These are phyloP conservation scores for Melanargia galathea DNA, from an alignment of 2,888 invertebrate genomes.

Conservation along the genomic window DNA sequence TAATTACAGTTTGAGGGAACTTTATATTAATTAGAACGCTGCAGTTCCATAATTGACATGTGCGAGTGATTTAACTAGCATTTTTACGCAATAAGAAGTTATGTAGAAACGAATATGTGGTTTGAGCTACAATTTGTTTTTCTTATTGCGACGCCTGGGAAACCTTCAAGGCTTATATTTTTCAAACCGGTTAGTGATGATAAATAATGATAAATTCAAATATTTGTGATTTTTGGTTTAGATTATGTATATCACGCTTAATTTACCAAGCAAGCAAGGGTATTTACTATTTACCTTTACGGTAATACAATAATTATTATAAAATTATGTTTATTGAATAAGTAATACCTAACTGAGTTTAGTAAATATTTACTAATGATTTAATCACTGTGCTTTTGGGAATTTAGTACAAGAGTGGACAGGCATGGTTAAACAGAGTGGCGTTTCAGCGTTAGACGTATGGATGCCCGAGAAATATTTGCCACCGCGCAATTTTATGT, in stretches of 20 bases:
- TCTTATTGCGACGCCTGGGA: slow-evolving; percentile 17
- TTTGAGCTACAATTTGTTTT: slow-evolving; percentile 23
- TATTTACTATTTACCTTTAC: background rate
- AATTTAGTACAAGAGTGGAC: no score
- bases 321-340: no score
- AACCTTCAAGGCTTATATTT: slow-evolving; percentile 21
- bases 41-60: slow-evolving; percentile 17
- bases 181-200: slow-evolving; percentile 10
- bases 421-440: no score
- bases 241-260: background rate
- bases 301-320: background rate
- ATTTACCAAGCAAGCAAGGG: background rate
- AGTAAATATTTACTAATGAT: no score
- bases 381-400: no score
- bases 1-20: slow-evolving; percentile 16
- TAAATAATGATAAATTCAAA: slow-evolving; percentile 10
- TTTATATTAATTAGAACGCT: slow-evolving; percentile 22
- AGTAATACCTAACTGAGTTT: no score
- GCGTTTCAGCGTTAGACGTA: no score
- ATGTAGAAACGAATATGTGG: slow-evolving; percentile 24
- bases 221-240: slow-evolving; percentile 8
- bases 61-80: slow-evolving; percentile 14
- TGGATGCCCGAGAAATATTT: no score
- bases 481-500: no score
- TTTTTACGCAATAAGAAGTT: slow-evolving; percentile 23